Percentiles rank a stretch among this genome's conserved stretches.
phyloP scores from a whole-genome alignment of 2,113 vertebrate species.

The Phoenicopterus ruber region DNA sequence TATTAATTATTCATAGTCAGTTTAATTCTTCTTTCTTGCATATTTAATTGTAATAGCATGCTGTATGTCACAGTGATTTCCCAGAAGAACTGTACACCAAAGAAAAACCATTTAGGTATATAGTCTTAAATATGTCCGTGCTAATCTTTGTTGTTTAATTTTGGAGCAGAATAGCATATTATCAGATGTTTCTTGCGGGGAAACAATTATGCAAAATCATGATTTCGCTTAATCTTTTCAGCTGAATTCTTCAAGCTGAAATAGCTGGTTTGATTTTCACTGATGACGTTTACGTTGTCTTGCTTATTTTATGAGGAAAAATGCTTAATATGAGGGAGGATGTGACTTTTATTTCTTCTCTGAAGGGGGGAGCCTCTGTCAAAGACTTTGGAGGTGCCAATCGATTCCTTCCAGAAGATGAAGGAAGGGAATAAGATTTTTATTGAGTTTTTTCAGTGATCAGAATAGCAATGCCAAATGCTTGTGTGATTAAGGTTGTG shows the following conservation, averaged over 20 bases:
- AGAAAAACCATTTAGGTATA: slow-evolving; percentile 51
- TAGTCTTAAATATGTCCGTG: neutral
- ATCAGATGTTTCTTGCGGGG: slow-evolving; percentile 16
- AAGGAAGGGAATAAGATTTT: slow-evolving; percentile 55
- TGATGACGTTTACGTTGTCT: slow-evolving; percentile 11
- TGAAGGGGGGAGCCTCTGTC: neutral
- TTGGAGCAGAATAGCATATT: slow-evolving; percentile 15
- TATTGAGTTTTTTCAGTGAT: slow-evolving; percentile 54
- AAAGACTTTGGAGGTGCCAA: slow-evolving; percentile 29
- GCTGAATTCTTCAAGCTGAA: slow-evolving; percentile 21
- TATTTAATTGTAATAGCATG: slow-evolving; percentile 62
- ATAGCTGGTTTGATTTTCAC: slow-evolving; percentile 48
- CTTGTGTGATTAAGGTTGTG: neutral
- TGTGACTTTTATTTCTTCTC: slow-evolving; percentile 45
- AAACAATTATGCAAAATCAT: slow-evolving; percentile 40
- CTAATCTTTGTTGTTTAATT: slow-evolving; percentile 58
- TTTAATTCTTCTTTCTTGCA: slow-evolving; percentile 67
- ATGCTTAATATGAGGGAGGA: slow-evolving; percentile 45
- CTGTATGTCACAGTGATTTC: slow-evolving; percentile 63
- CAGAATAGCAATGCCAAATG: slow-evolving; percentile 11
- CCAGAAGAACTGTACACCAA: slow-evolving; percentile 53
- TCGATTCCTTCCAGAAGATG: slow-evolving; percentile 58
- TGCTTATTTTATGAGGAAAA: slow-evolving; percentile 50
- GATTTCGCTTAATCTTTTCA: neutral
- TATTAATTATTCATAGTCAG: slow-evolving; percentile 66